Evolutionary conservation across 2,113 vertebrate genomes (phyloP), one percentile per base, ranked within the genome.

Genomic region (Raja brachyura): DNA sequence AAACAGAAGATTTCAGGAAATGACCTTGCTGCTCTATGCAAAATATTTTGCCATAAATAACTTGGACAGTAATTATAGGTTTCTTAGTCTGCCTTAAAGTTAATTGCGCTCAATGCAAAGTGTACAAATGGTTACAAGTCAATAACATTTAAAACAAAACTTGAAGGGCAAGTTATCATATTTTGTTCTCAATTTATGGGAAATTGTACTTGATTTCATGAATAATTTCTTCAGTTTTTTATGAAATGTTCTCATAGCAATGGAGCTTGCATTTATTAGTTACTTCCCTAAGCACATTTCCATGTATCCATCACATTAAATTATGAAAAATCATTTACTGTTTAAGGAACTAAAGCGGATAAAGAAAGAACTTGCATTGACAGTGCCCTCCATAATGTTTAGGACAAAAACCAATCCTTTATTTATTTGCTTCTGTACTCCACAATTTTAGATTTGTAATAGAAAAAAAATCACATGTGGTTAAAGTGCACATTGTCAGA

Each of bases 151-250:
- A 25, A 73, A 33, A 70, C 68, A 14, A 14, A 48, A 92, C 9
- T 54, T 92, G 33, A 92, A 90, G n/a, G n/a, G n/a, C 39, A 92
- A 92, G 70, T 73, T 31, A 88, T 31, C 31, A 18, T 28, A 74
- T 92, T 22, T 48, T 92, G 33, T 73, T 73, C 66, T 74, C 66
- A 73, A 74, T 68, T 92, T 73, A 73, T 73, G 66, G 90, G 90
- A 92, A 92, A 73, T 92, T 73, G n/a, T 39, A 73, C 68, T 54
- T 70, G 8, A 39, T 20, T 74, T 92, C 33, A 92, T 92, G 20
- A 92, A 92, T 92, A 73, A 92, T 92, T 48, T 73, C 73, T 73
- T 22, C 68, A 54, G 39, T 74, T 92, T 92, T 25, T 92, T 92
- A 28, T 48, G 33, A 70, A 92, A 39, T 11, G 33, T 73, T 92